Conservation (phyloP, 2,888 invertebrate genomes). For the Nematopogon swammerdamellus region DNA sequence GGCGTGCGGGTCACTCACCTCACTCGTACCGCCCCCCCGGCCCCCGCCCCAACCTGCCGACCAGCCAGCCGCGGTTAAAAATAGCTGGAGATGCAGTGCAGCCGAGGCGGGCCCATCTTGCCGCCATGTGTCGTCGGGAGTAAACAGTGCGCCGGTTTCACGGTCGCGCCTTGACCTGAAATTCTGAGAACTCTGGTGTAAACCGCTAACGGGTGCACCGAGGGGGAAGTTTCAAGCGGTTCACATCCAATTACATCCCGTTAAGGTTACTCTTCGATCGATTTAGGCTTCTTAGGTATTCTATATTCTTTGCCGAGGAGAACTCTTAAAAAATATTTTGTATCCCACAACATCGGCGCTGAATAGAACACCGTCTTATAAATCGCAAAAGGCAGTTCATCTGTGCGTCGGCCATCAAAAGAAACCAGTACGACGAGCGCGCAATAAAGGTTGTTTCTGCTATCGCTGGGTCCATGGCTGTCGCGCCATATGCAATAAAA, state of each 20-base stretch:
- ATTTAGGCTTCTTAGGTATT: no score
- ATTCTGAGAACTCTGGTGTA: conserved; percentile 26
- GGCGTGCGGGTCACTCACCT: conserved; percentile 51
- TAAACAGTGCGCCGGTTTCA: conserved; percentile 52
- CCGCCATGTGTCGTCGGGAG: conserved; percentile 54
- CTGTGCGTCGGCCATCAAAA: no score
- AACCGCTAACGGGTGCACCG: no score
- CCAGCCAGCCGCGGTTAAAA: conserved; percentile 33
- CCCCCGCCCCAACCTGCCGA: background rate
- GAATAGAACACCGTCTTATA: no score
- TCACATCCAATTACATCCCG: no score
- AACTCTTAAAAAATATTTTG: no score
- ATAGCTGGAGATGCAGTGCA: conserved; percentile 41
- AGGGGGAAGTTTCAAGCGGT: no score
- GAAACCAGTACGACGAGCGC: background rate
- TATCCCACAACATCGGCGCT: no score
- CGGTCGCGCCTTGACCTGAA: conserved; percentile 51
- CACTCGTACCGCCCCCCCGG: conserved; percentile 25
- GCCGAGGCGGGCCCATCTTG: conserved; percentile 46
- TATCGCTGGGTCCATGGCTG: no score
- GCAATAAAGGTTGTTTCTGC: background rate
- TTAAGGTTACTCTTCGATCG: no score
- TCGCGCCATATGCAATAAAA: background rate
- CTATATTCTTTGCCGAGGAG: no score
- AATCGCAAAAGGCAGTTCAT: no score